These are phyloP conservation scores for Drosophila borborema DNA, from an alignment of 2,888 invertebrate genomes.

Conservation along the genomic window DNA sequence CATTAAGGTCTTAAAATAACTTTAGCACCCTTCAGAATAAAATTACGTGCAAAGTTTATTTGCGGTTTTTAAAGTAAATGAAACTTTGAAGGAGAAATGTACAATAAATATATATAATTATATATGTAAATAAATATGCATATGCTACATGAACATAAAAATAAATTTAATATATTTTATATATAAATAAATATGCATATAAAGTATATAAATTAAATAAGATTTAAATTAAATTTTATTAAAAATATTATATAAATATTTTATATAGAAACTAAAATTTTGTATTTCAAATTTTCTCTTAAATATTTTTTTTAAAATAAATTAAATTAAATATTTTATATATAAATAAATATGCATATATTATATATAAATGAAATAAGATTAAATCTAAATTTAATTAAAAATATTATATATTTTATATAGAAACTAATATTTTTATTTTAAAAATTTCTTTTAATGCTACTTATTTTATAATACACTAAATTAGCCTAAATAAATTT, in stretches of 20 bases:
- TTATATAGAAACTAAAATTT: no score
- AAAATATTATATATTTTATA: background rate
- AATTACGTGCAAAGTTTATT: background rate
- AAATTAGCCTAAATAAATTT: background rate
- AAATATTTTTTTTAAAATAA: background rate
- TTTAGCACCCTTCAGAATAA: background rate
- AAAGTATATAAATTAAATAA: background rate
- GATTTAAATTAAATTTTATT: background rate
- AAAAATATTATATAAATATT: background rate
- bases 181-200: background rate
- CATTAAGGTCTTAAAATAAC: conserved; percentile 12
- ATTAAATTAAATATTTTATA: no score
- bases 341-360: no score
- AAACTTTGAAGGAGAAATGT: no score
- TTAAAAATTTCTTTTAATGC: background rate
- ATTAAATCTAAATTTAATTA: background rate
- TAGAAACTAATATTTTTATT: no score
- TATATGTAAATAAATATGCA: background rate
- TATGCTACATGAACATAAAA: no score
- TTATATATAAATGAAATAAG: background rate
- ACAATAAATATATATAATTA: background rate
- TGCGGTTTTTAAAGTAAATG: conserved; percentile 1
- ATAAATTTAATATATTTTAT: no score
- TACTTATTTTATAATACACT: background rate
- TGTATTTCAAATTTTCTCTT: background rate